Evolutionary conservation across 2,888 invertebrate genomes (phyloP), one percentile per base, ranked within the genome.

Genomic region (Matsumyia berberina): DNA sequence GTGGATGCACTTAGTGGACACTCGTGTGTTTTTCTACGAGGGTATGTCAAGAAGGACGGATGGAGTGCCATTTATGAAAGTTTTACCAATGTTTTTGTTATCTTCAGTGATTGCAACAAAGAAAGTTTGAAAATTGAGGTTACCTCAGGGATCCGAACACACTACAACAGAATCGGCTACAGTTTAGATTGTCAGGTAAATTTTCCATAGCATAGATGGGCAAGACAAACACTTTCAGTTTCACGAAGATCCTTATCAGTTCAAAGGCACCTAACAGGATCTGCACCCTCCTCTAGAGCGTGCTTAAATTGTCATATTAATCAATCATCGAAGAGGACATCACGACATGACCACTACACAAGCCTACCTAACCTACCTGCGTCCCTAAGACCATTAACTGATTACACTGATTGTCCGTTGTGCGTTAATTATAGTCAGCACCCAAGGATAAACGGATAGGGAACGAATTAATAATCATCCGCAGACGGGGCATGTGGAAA

Each of bases 331-430:
- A 35, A 58, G 58, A 73, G 66, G 49, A 57, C 37, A 64, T 53
- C 62, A 62, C 57, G 5, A 55, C 74, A 57, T 70, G 78, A 57
- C 78, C 67, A 58, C 17, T 42, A 35, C 62, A 46, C 5, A 29
- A 31, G n/a, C 46, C 53, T 44, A 35, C 74, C 42, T 44, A 35
- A 66, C 42, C 55, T 77, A 78, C 73, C 73, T 79, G 62, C 8
- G n/a, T 5, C 12, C 46, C 51, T 24, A 64, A 58, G 31, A 33
- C 77, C 8, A 53, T 80, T 66, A 77, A 77, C 77, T 64, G 66
- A 82, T 82, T 82, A 82, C 58, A 35, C 31, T 9, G 33, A 60
- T 60, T 69, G 78, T 69, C 66, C 77, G 37, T 76, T 81, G 72
- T 82, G 35, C 33, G 8, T 46, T 53, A 67, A 82, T 79, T 69